Evolutionary conservation across 2,888 invertebrate species (phyloP).

Genomic region (Protodeltote pygarga): DNA sequence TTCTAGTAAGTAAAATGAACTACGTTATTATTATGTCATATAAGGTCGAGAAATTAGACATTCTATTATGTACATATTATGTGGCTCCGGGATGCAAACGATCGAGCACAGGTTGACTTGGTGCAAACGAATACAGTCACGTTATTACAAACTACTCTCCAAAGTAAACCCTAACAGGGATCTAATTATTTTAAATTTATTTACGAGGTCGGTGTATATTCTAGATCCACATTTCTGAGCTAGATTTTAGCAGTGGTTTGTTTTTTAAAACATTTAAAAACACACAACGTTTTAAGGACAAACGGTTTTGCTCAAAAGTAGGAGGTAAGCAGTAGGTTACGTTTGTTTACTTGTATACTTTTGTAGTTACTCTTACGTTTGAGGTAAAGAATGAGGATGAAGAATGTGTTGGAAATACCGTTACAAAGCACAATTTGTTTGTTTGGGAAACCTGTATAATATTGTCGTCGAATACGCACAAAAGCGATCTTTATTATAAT

Average conservation of each 20-base stretch:
- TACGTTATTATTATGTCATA: too few species aligned
- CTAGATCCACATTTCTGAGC: conserved; percentile 26
- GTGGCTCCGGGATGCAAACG: too few species aligned
- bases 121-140: too few species aligned
- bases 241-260: conserved; percentile 36
- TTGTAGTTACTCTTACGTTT: conserved; percentile 45
- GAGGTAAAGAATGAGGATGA: conserved; percentile 52
- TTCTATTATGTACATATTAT: too few species aligned
- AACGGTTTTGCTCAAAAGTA: conserved; percentile 58
- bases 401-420: conserved; percentile 58
- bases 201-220: conserved; percentile 38
- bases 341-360: conserved; percentile 43
- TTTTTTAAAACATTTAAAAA: conserved; percentile 62
- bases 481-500: conserved; percentile 4
- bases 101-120: too few species aligned
- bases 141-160: too few species aligned
- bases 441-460: conserved; percentile 48
- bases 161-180: conserved; percentile 16
- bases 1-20: too few species aligned
- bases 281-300: conserved; percentile 68
- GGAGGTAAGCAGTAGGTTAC: conserved; percentile 45
- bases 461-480: conserved; percentile 13
- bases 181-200: conserved; percentile 32
- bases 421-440: conserved; percentile 53
- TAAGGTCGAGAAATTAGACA: too few species aligned